Evolutionary conservation across 1,140 invertebrate species (phyloP).

Genomic region (Drosophila watanabei): DNA sequence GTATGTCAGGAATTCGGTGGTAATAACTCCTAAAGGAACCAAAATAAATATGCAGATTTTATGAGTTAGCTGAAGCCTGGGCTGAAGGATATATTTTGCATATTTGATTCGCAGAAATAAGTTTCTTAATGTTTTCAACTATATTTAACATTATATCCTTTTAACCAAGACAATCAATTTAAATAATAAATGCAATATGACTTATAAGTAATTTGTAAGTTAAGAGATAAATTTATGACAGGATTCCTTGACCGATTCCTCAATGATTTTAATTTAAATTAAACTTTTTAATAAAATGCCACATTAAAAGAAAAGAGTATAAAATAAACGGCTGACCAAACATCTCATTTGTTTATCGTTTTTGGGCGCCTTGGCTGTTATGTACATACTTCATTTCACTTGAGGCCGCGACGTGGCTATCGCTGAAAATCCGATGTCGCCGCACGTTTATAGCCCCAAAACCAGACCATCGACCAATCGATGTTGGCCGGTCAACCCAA

Average conservation of each 20-base stretch:
- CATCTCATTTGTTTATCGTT: slow-evolving; percentile 4
- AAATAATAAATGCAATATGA: too few relatives aligned
- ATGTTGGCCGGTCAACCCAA: slow-evolving; percentile 6
- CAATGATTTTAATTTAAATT: neutral
- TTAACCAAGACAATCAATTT: neutral
- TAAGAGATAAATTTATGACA: neutral
- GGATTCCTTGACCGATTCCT: neutral
- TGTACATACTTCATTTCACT: slow-evolving; percentile 54
- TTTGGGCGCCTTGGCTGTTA: slow-evolving; percentile 3
- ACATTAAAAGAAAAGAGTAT: neutral
- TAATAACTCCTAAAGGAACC: neutral
- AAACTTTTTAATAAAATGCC: neutral
- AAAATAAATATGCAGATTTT: neutral
- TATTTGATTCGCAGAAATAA: too few relatives aligned
- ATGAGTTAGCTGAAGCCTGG: too few relatives aligned
- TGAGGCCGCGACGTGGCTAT: slow-evolving; percentile 16
- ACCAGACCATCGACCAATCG: slow-evolving; percentile 11
- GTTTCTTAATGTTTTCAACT: neutral
- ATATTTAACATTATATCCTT: neutral
- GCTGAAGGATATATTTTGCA: neutral
- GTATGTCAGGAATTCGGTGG: neutral
- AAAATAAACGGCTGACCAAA: neutral
- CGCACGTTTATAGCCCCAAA: slow-evolving; percentile 14
- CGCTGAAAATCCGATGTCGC: slow-evolving; percentile 19
- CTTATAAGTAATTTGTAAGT: neutral